A percentile compares a stretch with the other conserved stretches of the same genome.
Evolutionary conservation across 2,797 vertebrate genomes (phyloP).

Genomic region (Diceros bicornis): DNA sequence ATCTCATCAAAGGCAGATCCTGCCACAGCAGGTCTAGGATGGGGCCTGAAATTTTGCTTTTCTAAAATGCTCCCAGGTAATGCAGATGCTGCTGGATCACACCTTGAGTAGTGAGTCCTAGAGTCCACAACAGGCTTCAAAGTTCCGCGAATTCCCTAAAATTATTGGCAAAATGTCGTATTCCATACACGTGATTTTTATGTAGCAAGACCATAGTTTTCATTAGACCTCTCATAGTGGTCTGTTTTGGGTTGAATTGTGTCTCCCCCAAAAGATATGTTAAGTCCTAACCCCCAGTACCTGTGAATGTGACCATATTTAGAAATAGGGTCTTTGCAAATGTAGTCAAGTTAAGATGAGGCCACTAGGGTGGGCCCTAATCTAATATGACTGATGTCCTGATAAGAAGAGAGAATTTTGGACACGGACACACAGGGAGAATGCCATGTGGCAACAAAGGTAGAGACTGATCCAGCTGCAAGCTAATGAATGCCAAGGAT

Average conservation of each 20-base stretch:
- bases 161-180: not conserved
- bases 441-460: not conserved
- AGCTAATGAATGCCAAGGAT: not conserved
- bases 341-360: not conserved
- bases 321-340: not conserved
- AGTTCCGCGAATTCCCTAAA: not conserved
- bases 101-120: not conserved
- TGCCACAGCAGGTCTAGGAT: not conserved
- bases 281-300: not conserved
- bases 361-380: not conserved
- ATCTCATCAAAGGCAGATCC: not conserved
- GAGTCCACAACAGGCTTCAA: not conserved
- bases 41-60: not conserved
- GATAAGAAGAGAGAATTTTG: not conserved
- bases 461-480: not conserved
- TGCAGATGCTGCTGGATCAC: not conserved
- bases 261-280: not conserved
- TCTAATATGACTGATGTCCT: not conserved
- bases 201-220: not conserved
- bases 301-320: not conserved
- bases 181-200: not conserved
- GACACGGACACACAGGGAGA: not conserved
- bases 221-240: not conserved
- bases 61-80: not conserved
- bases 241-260: not conserved